Conservation (phyloP, 2,797 vertebrate species). For the Monodelphis domestica region DNA sequence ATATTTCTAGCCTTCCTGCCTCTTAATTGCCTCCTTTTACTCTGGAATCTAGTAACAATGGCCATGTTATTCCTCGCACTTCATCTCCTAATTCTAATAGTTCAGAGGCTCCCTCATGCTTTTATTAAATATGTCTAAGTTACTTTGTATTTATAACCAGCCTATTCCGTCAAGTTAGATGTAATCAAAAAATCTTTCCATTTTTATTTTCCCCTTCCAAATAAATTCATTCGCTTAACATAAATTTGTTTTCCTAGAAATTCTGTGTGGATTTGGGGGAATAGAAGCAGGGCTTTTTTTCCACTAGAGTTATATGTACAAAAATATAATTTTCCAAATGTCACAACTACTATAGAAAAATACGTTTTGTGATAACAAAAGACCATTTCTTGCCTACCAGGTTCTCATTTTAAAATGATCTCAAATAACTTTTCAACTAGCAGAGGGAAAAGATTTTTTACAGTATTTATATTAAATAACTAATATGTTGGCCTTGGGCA, state of each 20-base stretch:
- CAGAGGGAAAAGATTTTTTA: background rate
- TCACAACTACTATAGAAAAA: background rate
- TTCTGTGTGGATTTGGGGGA: conserved; percentile 1
- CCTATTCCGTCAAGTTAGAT: background rate
- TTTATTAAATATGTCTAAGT: conserved; percentile 43
- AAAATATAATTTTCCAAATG: background rate
- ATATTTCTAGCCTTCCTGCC: too few species aligned
- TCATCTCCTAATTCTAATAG: background rate
- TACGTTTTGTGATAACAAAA: background rate
- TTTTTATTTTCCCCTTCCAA: conserved; percentile 67
- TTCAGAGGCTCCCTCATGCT: conserved; percentile 33
- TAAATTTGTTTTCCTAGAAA: conserved; percentile 43
- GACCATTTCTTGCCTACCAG: background rate
- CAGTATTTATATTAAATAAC: background rate
- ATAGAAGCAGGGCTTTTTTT: conserved; percentile 10
- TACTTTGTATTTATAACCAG: conserved; percentile 62
- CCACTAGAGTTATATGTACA: conserved; percentile 12
- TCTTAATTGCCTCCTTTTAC: too few species aligned
- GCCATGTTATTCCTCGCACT: too few species aligned
- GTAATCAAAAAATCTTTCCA: conserved; percentile 53
- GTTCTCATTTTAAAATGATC: background rate
- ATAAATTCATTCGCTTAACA: conserved; percentile 53
- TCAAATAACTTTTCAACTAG: background rate
- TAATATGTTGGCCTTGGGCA: too few species aligned
- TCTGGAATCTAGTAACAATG: too few species aligned